Conservation (phyloP, 2,113 vertebrate species). For the Panurus biarmicus region DNA sequence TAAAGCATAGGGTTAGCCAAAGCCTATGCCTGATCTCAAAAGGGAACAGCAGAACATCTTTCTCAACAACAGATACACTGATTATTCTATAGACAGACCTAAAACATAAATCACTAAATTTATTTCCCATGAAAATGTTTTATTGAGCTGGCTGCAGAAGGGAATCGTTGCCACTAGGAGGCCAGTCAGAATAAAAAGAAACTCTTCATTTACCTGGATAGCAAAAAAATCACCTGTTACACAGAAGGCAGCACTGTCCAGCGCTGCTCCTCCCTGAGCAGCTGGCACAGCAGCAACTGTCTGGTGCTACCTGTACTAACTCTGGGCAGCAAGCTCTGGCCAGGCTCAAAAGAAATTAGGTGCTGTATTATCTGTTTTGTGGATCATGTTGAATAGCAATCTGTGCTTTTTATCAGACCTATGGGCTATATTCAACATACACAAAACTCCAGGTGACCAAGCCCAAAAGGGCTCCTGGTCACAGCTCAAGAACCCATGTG, state of each 20-base stretch:
- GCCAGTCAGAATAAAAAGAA: neutral
- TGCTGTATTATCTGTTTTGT: neutral
- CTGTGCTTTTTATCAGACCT: neutral
- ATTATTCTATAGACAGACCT: neutral
- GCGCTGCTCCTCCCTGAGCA: neutral
- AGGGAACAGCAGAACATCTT: neutral
- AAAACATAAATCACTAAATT: neutral
- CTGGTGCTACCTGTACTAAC: neutral
- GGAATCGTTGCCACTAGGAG: neutral
- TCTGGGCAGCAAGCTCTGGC: neutral
- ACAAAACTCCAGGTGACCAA: neutral
- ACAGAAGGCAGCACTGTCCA: neutral
- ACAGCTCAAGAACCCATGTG: neutral
- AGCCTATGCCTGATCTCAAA: neutral
- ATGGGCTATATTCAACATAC: accelerated
- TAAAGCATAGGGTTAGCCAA: neutral
- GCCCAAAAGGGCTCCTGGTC: neutral
- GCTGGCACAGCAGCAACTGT: neutral
- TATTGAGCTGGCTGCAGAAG: neutral
- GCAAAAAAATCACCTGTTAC: neutral
- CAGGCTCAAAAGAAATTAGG: neutral
- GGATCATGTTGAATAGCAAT: neutral
- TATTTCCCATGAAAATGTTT: neutral
- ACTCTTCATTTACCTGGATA: neutral
- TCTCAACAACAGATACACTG: neutral